Base-by-base conservation (phyloP, 1,140 invertebrate genomes). In the Penaeus chinensis region DNA sequence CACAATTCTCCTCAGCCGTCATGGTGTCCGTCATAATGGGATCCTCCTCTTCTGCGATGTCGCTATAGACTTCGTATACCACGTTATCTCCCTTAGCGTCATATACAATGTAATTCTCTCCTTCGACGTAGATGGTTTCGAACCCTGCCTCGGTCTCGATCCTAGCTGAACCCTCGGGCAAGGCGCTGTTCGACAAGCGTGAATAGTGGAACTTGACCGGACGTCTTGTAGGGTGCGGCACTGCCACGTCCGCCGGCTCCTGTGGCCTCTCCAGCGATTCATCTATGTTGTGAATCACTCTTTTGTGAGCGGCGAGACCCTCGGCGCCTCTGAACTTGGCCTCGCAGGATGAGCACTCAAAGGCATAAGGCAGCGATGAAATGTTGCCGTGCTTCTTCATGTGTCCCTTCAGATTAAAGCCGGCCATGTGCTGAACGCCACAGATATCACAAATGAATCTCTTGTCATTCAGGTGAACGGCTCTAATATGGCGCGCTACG, bases 391-490 rank as follows among this genome's bases (percentile, higher is more conserved):
- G 86, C 71, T 83, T 87, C 37, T 78, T 87, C 54, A 87, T 27
- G 47, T 87, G 86, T 47, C 22, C 61, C 74, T 87, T 87, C 22
- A 87, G 81, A 62, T 87, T 87, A 27, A 87, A 87, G 13, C 86
- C 80, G 16, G 86, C 82, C 86, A 87, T 87, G 61, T 87, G 86
- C 61, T 82, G 79, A 47, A 81, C 81, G 13, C 86, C 86, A 32
- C 86, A 87, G 22, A 87, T 32, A 27, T 87, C 86, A 78, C 86
- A 87, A 4, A 87, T 65, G 32, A 87, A 87, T 18, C 86, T 80
- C 80, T 87, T 87, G 32, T 87, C 86, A 42, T 87, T 87, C 54
- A 87, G 71, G 20, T 87, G 86, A 65, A 87, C 86, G 19, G 86
- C 86, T 22, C 86, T 54, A 60, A 87, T 87, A 27, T 87, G 86